Evolutionary conservation across 2,797 vertebrate genomes (phyloP), one percentile per base, ranked within the genome.

Genomic region (Arctocebus calabarensis): DNA sequence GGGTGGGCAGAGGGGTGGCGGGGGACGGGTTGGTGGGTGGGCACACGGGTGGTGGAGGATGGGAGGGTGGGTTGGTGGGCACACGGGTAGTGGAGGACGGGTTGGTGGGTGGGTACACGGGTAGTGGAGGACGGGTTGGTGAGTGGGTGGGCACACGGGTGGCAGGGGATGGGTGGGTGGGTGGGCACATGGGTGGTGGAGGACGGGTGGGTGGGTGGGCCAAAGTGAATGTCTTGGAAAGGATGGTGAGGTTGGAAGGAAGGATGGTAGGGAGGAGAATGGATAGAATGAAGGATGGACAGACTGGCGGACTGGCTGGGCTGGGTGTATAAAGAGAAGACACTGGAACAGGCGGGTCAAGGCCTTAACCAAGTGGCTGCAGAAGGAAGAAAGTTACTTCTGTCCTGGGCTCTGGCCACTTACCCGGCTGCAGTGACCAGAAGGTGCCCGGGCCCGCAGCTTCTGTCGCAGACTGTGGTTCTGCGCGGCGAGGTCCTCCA

Each of bases 401-500:
- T 0, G 83, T 59, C 90, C 96, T 52, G 16, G 14, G 48, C 88
- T 93, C n/a, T 14, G 34, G 94, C 97, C 94, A 97, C 97, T 97
- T 97, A 98, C 96, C 92, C 29, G 57, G 20, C 92, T 62, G 62
- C 84, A 0, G 27, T 0, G 29, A 13, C 71, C 66, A 3, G 66
- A 45, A 22, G 48, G 12, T 5, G 52, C 2, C 27, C 23, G 97
- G 59, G 94, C 48, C 14, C 93, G 92, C 66, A 96, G 37, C 83
- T 97, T 88, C 94, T 96, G 86, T 83, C 97, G 98, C 83, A 99
- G 98, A 89, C 81, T 95, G 77, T 74, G 94, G 75, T 98, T 99
- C 95, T 99, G 98, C 78, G 98, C 94, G 34, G 97, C 97, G 81
- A 99, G 97, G 34, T 98, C 98, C 89, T 98, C 98, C 34, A 98